A percentile compares a stretch with the other conserved stretches of the same genome.
Conservation (phyloP, 1,140 invertebrate genomes). For the Teleopsis dalmanni region DNA sequence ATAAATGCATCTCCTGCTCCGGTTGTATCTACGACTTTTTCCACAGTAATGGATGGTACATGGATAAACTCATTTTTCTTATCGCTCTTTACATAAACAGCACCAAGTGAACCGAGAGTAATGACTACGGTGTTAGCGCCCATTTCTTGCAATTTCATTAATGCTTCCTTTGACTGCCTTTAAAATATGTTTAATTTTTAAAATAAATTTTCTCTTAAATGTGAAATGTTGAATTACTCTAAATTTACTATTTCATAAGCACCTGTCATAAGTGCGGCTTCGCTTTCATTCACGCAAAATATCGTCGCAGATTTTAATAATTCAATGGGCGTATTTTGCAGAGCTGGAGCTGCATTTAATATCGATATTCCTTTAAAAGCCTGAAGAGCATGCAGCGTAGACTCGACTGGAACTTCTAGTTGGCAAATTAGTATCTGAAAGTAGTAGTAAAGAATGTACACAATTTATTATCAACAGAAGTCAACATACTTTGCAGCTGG, state of each 20-base stretch:
- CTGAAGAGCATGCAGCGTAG: slow-evolving; percentile 68
- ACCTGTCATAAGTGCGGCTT: slow-evolving; percentile 70
- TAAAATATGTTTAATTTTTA: not conserved
- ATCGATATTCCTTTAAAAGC: slow-evolving; percentile 65
- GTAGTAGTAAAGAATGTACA: not conserved
- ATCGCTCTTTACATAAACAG: slow-evolving; percentile 54
- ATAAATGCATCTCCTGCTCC: slow-evolving; percentile 91
- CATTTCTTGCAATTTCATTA: slow-evolving; percentile 52
- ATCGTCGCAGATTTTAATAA: slow-evolving; percentile 65
- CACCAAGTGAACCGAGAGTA: slow-evolving; percentile 70
- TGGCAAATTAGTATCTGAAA: slow-evolving; percentile 72
- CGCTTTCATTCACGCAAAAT: slow-evolving; percentile 87
- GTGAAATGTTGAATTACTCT: slow-evolving; percentile 21
- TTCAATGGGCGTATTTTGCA: slow-evolving; percentile 52
- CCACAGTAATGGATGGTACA: slow-evolving; percentile 55
- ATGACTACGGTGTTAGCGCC: slow-evolving; percentile 75
- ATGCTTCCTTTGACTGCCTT: slow-evolving; percentile 54
- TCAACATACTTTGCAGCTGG: slow-evolving; percentile 21
- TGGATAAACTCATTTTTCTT: slow-evolving; percentile 44
- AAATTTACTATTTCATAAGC: slow-evolving; percentile 37
- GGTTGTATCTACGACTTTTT: slow-evolving; percentile 75
- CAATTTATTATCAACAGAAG: not conserved
- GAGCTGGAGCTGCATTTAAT: slow-evolving; percentile 81
- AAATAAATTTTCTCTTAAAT: not conserved
- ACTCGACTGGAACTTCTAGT: slow-evolving; percentile 71